Evolutionary conservation across 2,113 vertebrate species (phyloP), one percentile per base, ranked within the genome.

Genomic region (Prochilodus magdalenae): DNA sequence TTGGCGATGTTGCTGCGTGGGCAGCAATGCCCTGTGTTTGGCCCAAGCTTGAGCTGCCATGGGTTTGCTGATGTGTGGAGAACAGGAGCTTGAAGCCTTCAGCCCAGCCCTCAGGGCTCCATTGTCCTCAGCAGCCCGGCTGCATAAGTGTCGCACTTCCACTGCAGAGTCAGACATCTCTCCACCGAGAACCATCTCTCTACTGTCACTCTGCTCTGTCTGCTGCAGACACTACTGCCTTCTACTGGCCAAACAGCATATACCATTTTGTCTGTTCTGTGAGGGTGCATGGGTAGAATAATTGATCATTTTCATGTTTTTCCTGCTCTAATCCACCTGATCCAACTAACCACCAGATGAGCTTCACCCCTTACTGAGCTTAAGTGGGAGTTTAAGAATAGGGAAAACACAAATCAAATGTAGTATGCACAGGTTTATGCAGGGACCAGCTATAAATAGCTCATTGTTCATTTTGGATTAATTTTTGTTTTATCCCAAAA

Each of bases 131-230:
- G 89, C 87, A 89, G 88, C 87, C 72, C 79, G 83, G 76, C 65
- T 82, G 86, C 87, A 85, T 90, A 89, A 93, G 92, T 93, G 93
- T 93, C 90, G 90, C 93, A 93, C 93, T 94, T 91, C 90, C 91
- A 91, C 93, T 94, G 93, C 93, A 93, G 93, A 93, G 92, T 74
- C 49, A 74, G 51, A 87, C 87, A 90, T 93, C 88, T 84, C 85
- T 91, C 90, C 90, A 87, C 72, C 40, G 81, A 83, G 81, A 78
- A 51, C 62, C 90, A 91, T 90, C 87, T 92, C 88, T 80, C 87
- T 90, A 86, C 90, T 94, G 91, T 93, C 87, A 86, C 53, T 89
- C 89, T 89, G 84, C 66, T 70, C 73, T 33, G 3, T 77, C 77
- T 84, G 24, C 75, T 77, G 81, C 83, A 89, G 86, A 83, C 79